Base-by-base conservation (phyloP, 1,140 invertebrate genomes). In the Drosophila paulistorum region DNA sequence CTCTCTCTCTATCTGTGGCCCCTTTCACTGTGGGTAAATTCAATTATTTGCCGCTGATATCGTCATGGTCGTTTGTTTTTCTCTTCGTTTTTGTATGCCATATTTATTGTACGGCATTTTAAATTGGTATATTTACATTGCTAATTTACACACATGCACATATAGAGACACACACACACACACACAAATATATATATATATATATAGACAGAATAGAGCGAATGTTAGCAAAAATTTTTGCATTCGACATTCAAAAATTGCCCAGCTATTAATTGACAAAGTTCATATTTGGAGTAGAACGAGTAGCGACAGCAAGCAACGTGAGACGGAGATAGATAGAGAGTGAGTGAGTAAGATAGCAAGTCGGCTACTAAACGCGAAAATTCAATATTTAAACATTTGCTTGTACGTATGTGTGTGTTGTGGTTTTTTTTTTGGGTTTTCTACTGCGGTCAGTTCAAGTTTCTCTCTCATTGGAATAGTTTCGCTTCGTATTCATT, bases 121-220 rank as follows among this genome's bases (percentile, higher is more conserved):
- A 87, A 87, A 87, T 87, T 87, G 83, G 83, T 77, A 87, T 87
- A 87, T 87, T 87, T 87, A 87, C 83, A 87, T 87, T 87, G 83
- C 83, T 87, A 87, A 87, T 87, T 87, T 77, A 79, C 79, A 79
- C 68, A 82, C 79, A 82, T 67, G 78, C 62, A 63, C 66, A 69
- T 59, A 58, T 67, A 58, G 45, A 58, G 30, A 68, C 60, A 58
- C 57, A 74, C 54, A 55, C 13, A 55, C 11, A 41, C 41, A 65
- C 37, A 9, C 74, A 82, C 72, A 77, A 67, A 81, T 55, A 63
- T 58, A 71, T 51, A 48, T 68, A 58, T 39, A 62, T 20, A 66
- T 58, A 35, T 48, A 68, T 17, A 17, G 1, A 9, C 30, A 45
- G 30, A 62, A 11, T n/a, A 57, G n/a, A 20, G 35, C 14, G 33